Base-by-base conservation (phyloP, 2,113 vertebrate species). In the Polyodon spathula region DNA sequence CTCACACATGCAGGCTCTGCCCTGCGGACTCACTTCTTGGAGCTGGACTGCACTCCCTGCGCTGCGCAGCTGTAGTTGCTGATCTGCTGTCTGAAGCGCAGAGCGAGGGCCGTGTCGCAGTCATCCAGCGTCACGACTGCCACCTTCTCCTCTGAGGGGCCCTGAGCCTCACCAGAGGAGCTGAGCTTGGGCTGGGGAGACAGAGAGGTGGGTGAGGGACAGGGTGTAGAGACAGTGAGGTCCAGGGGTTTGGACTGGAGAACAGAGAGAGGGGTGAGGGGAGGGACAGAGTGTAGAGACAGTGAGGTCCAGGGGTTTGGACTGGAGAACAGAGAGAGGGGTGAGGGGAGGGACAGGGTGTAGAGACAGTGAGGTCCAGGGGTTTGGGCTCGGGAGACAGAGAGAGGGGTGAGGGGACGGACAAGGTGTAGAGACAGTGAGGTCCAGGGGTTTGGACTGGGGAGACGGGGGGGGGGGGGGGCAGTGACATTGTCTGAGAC, bases 41-140 rank as follows among this genome's bases (percentile, higher is more conserved):
- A 95, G 87, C 95, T 97, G 73, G 90, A 95, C 80, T 98, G 96
- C 63, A 88, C 83, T 51, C 93, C 95, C 67, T 97, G 92, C 4
- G 95, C 93, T 0, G 95, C 94, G 2, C 95, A 98, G 39, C 93
- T 94, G 69, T 97, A 97, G 82, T 98, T 98, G 59, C 93, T 90
- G 0, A 98, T 90, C 75, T 94, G 90, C 0, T 73, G 80, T 10
- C 92, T 89, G 1, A 97, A 98, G 70, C 92, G 90, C 61, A 98
- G 86, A 3, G 96, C 93, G 72, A 98, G 75, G 0, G 93, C 86
- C 2, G 88, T 88, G 0, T 98, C 91, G 17, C 96, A 98, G 74
- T 96, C 89, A 4, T 98, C 96, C 59, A 98, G 78, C 11, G 88
- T 96, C 73, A 97, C 74, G 69, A 97, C 88, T 1, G 95, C 93